A percentile compares a stretch with the other conserved stretches of the same genome.
phyloP scores from a whole-genome alignment of 2,888 invertebrate species.

The Hemicrepidius hirtus region DNA sequence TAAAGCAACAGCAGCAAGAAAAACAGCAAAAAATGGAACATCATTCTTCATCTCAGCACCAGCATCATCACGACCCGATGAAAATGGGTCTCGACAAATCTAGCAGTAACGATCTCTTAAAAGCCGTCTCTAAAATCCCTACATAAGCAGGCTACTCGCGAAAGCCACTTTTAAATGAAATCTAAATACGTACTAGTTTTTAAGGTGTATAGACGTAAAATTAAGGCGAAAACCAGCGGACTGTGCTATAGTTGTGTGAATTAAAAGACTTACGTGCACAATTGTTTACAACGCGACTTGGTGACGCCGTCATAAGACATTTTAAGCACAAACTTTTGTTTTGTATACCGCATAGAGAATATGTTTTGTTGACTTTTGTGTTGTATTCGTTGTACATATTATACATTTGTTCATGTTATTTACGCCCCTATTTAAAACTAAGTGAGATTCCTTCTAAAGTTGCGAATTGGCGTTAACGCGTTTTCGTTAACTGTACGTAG shows the following conservation, averaged over 20 bases:
- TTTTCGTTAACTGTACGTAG: constrained; percentile 51
- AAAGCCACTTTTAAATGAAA: constrained; percentile 49
- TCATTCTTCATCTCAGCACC: constrained; percentile 75
- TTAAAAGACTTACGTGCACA: constrained; percentile 28
- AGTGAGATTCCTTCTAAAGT: constrained; percentile 52
- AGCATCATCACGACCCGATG: constrained; percentile 84
- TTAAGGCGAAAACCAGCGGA: constrained; percentile 41
- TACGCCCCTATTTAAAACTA: constrained; percentile 49
- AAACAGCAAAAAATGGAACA: constrained; percentile 83
- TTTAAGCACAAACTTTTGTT: constrained; percentile 55
- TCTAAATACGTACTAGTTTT: constrained; percentile 65
- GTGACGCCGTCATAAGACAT: constrained; percentile 38
- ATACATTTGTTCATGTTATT: constrained; percentile 67
- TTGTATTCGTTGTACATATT: constrained; percentile 69
- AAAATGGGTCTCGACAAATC: constrained; percentile 83
- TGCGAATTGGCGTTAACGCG: constrained; percentile 40
- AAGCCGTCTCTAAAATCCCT: constrained; percentile 85
- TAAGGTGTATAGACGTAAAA: constrained; percentile 58
- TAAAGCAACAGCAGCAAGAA: constrained; percentile 92
- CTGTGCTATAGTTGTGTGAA: constrained; percentile 48
- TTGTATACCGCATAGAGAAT: constrained; percentile 51
- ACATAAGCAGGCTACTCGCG: constrained; percentile 76
- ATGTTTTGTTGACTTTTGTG: constrained; percentile 58
- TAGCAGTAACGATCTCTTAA: constrained; percentile 83
- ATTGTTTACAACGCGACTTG: constrained; percentile 29